Evolutionary conservation across 2,888 invertebrate species (phyloP).

Genomic region (Apodemia hepburni): DNA sequence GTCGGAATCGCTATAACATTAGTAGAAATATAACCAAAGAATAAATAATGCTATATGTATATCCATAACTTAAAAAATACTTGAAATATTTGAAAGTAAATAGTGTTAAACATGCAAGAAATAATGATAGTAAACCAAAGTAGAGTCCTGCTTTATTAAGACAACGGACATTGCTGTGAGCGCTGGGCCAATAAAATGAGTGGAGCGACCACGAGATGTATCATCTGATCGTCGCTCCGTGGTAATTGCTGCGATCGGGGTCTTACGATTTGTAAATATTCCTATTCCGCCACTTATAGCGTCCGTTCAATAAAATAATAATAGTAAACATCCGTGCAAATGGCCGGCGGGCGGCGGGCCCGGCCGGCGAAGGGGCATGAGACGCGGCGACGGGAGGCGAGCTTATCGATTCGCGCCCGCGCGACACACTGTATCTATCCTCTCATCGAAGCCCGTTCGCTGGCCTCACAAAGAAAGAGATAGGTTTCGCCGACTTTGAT

Average conservation of each 20-base stretch:
- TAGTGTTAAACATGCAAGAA: no score
- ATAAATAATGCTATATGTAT: no score
- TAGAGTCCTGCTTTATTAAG: neutral
- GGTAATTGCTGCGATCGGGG: slow-evolving; percentile 28
- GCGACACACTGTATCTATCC: slow-evolving; percentile 78
- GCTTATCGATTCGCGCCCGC: slow-evolving; percentile 77
- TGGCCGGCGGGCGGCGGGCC: slow-evolving; percentile 63
- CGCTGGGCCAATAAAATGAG: neutral
- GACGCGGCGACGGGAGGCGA: slow-evolving; percentile 37
- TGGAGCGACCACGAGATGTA: slow-evolving; percentile 1
- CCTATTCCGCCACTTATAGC: slow-evolving; percentile 69
- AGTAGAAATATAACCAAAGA: no score
- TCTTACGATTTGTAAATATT: slow-evolving; percentile 64
- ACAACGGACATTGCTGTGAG: neutral
- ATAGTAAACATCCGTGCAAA: slow-evolving; percentile 79
- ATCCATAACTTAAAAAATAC: no score
- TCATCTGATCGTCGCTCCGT: slow-evolving; percentile 17
- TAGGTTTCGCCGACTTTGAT: slow-evolving; percentile 80
- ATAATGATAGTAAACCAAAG: neutral
- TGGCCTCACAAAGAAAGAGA: slow-evolving; percentile 79
- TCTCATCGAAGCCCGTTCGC: slow-evolving; percentile 77
- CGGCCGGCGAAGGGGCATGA: slow-evolving; percentile 46
- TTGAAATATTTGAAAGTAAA: no score
- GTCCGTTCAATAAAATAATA: slow-evolving; percentile 79
- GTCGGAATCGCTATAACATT: no score